These are phyloP conservation scores for Holacanthus passer DNA, from an alignment of 2,113 vertebrate species.

Conservation along the genomic window DNA sequence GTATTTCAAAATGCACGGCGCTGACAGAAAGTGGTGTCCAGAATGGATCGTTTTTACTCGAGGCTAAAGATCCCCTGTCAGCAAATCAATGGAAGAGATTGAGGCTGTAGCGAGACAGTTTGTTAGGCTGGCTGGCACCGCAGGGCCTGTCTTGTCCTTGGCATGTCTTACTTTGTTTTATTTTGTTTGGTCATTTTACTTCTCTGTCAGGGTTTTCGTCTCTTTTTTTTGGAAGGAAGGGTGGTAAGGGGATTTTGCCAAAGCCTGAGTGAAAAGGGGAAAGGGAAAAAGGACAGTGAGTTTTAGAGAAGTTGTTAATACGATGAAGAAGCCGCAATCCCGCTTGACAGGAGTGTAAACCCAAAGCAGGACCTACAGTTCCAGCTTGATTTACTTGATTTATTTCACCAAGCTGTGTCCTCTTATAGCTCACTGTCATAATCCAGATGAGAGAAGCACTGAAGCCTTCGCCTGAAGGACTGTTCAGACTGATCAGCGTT, in stretches of 20 bases:
- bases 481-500: neutral
- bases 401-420: neutral
- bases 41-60: conserved; percentile 47
- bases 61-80: conserved; percentile 60
- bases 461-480: neutral
- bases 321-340: neutral
- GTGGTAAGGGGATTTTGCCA: neutral
- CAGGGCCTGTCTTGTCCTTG: conserved; percentile 47
- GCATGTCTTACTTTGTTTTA: conserved; percentile 44
- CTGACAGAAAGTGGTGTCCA: conserved; percentile 46
- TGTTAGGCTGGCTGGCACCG: conserved; percentile 42
- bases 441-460: neutral
- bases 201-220: conserved; percentile 28
- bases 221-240: neutral
- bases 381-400: neutral
- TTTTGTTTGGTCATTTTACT: conserved; percentile 45
- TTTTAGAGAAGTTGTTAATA: neutral
- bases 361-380: neutral
- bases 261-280: neutral
- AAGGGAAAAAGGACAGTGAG: neutral
- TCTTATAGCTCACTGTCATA: neutral
- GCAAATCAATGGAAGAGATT: conserved; percentile 56
- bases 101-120: conserved; percentile 47
- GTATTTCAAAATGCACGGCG: conserved; percentile 46
- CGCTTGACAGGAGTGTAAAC: neutral